phyloP scores from a whole-genome alignment of 2,113 vertebrate species.

The Pogonocichla stellata region DNA sequence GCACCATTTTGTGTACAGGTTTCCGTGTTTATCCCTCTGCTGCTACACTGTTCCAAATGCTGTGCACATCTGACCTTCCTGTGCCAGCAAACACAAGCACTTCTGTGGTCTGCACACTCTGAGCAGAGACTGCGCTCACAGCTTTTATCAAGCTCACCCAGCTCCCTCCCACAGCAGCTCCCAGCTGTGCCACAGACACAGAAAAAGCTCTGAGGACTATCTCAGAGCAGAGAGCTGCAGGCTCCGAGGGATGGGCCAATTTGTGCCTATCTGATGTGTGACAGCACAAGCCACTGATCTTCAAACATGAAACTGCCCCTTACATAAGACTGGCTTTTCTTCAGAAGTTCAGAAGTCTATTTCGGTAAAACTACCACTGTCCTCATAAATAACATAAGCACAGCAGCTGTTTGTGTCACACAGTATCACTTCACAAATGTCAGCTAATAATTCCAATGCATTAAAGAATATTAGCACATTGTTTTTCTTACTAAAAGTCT shows the following conservation, averaged over 20 bases:
- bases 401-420: neutral
- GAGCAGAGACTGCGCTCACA: accelerated
- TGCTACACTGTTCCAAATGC: neutral
- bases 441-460: neutral
- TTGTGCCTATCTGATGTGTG: neutral
- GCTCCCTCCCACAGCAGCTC: neutral
- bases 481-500: neutral
- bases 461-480: neutral
- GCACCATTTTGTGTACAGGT: neutral
- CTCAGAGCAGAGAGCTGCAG: neutral
- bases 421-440: neutral
- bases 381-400: neutral
- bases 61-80: neutral
- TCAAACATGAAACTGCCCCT: neutral
- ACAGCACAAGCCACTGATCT: neutral
- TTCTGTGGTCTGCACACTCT: neutral
- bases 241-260: neutral
- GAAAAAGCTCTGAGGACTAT: neutral
- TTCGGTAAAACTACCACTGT: neutral
- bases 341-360: neutral
- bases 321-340: neutral
- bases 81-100: accelerated
- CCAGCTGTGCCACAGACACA: neutral
- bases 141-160: neutral
- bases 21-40: neutral